Evolutionary conservation across 2,888 invertebrate genomes (phyloP).

Genomic region (Eupithecia pulchellata): DNA sequence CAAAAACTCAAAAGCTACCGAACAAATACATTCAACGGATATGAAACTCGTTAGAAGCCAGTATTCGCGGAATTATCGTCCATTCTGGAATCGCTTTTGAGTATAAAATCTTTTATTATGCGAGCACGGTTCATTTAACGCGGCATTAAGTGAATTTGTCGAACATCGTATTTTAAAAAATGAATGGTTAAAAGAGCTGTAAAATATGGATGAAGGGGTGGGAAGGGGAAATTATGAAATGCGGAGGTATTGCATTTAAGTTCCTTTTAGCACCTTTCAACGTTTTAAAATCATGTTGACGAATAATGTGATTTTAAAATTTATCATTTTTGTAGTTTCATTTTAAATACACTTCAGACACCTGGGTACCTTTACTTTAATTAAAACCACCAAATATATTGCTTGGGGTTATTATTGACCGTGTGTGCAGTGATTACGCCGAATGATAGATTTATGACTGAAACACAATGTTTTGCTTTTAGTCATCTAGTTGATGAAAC

Average conservation of each 20-base stretch:
- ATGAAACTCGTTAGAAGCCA: constrained; percentile 60
- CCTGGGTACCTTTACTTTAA: background rate
- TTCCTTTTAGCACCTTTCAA: constrained; percentile 57
- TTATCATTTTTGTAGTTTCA: background rate
- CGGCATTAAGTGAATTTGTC: constrained; percentile 84
- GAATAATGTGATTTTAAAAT: background rate
- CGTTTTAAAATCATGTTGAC: constrained; percentile 11
- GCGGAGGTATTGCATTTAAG: constrained; percentile 59
- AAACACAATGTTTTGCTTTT: constrained; percentile 7
- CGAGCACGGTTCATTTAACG: constrained; percentile 83
- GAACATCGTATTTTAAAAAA: constrained; percentile 81
- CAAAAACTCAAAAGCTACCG: constrained; percentile 56
- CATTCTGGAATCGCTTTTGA: constrained; percentile 79
- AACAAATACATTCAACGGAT: constrained; percentile 41
- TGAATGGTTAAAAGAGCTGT: constrained; percentile 76
- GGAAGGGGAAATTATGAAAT: constrained; percentile 58
- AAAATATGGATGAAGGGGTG: constrained; percentile 60
- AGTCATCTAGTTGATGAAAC: constrained; percentile 34
- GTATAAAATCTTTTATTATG: constrained; percentile 84
- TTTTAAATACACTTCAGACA: background rate
- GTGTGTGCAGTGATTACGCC: background rate
- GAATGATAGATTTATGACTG: constrained; percentile 8
- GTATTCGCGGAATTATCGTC: constrained; percentile 75
- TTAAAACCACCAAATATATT: background rate
- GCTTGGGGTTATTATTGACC: background rate